Percentiles rank a stretch among this genome's conserved stretches.
phyloP scores from a whole-genome alignment of 2,888 invertebrate species.

The Craniophora ligustri region DNA sequence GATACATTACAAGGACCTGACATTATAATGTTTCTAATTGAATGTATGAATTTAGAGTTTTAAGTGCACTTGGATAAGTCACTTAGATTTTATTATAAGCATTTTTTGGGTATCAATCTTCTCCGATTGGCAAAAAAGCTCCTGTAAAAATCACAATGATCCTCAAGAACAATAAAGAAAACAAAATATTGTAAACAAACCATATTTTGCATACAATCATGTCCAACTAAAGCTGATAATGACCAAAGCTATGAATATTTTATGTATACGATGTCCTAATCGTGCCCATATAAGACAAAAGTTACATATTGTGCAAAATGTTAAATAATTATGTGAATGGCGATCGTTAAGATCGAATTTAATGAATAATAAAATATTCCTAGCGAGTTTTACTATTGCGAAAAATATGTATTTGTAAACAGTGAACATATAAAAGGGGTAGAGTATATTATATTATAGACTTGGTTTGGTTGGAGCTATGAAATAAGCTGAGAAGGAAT shows the following conservation, averaged over 20 bases:
- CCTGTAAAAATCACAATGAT: neutral
- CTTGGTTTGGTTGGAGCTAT: constrained; percentile 6
- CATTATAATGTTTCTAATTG: constrained; percentile 10
- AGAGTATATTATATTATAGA: neutral
- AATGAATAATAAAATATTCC: constrained; percentile 41
- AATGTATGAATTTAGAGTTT: too few relatives aligned
- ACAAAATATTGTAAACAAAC: constrained; percentile 6
- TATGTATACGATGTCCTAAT: constrained; percentile 36
- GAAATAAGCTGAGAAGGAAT: neutral
- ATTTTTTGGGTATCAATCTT: too few relatives aligned
- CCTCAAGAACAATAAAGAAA: neutral
- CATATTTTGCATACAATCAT: constrained; percentile 1
- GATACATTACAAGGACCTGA: constrained; percentile 16
- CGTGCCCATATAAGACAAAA: constrained; percentile 35
- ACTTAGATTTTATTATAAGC: too few relatives aligned
- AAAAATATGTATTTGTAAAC: constrained; percentile 36
- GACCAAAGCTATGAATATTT: constrained; percentile 34
- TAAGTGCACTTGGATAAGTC: too few relatives aligned
- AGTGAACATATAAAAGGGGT: constrained; percentile 3
- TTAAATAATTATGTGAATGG: constrained; percentile 34
- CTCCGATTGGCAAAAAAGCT: too few relatives aligned
- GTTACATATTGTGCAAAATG: constrained; percentile 43
- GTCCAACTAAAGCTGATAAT: constrained; percentile 6
- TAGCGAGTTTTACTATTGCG: constrained; percentile 21
- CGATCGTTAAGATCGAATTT: constrained; percentile 41